Evolutionary conservation across 2,888 invertebrate species (phyloP).

Genomic region (Mythimna ferrago): DNA sequence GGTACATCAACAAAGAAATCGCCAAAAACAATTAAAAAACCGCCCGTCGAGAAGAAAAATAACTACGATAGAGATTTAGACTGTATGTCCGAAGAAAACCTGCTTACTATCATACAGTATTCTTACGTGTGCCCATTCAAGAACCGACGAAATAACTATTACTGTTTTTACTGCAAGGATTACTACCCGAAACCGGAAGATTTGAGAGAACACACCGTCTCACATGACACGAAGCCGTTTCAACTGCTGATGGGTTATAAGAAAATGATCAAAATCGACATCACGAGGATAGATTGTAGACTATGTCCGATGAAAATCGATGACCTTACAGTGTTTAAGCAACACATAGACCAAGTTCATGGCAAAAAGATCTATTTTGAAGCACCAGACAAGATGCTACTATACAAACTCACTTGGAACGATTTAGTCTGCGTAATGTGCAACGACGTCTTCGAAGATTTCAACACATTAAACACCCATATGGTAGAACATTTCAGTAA

Average conservation of each 20-base stretch:
- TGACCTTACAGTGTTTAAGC: conserved; percentile 80
- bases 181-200: conserved; percentile 87
- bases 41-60: conserved; percentile 80
- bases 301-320: conserved; percentile 81
- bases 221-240: conserved; percentile 86
- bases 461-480: conserved; percentile 83
- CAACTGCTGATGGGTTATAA: conserved; percentile 85
- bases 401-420: conserved; percentile 84
- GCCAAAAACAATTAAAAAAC: conserved; percentile 72
- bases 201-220: conserved; percentile 82
- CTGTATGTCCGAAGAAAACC: conserved; percentile 86
- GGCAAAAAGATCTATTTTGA: conserved; percentile 86
- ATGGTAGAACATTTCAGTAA: conserved; percentile 88
- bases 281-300: conserved; percentile 84
- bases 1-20: conserved; percentile 68
- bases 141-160: conserved; percentile 85
- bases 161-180: conserved; percentile 87
- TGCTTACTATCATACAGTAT: conserved; percentile 84
- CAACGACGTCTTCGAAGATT: conserved; percentile 84
- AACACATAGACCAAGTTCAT: conserved; percentile 82
- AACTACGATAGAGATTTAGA: conserved; percentile 84
- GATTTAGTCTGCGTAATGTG: conserved; percentile 87
- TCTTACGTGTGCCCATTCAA: conserved; percentile 87
- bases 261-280: conserved; percentile 86
- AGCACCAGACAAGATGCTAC: conserved; percentile 83